Evolutionary conservation across 92 coral and sea anemone species (phyloP), one percentile per base, ranked within the genome.

Genomic region (Palythoa heliodiscus): DNA sequence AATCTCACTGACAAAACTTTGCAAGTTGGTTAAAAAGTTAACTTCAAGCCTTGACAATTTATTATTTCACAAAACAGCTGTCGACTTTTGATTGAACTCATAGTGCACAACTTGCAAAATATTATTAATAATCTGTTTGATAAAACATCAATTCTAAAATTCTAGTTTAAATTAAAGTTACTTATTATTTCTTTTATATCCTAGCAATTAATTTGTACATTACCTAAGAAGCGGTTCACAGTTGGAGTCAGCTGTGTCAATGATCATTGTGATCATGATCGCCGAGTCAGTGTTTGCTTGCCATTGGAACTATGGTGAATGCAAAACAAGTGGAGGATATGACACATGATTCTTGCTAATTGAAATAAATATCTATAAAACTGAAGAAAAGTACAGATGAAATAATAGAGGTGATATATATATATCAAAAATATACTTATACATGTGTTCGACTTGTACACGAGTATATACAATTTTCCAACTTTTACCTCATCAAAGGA

Each of bases 361-460:
- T 57, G 14, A 57, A 57, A 57, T 57, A 57, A 57, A 57, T 57
- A 57, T 57, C 14, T 57, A 57, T 57, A 57, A 57, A 57, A 57
- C 63, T 57, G 63, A 57, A 57, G 63, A 57, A 57, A 57, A 57
- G 63, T 57, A 57, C n/a, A 57, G 63, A 57, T 57, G 63, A 57
- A 57, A 57, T 57, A 57, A 57, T 17, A 57, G 14, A 11, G 63
- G 63, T 57, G 63, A 57, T 57, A 40, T 40, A 40, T 40, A 40
- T 40, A 40, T n/a, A n/a, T n/a, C n/a, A n/a, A n/a, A n/a, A n/a
- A n/a, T n/a, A n/a, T n/a, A n/a, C n/a, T n/a, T n/a, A n/a, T n/a
- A n/a, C n/a, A n/a, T n/a, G n/a, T n/a, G n/a, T n/a, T n/a, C n/a
- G n/a, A n/a, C n/a, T n/a, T n/a, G n/a, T n/a, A n/a, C n/a, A n/a